Evolutionary conservation across 1,140 invertebrate species (phyloP).

Genomic region (Aphis craccivora): DNA sequence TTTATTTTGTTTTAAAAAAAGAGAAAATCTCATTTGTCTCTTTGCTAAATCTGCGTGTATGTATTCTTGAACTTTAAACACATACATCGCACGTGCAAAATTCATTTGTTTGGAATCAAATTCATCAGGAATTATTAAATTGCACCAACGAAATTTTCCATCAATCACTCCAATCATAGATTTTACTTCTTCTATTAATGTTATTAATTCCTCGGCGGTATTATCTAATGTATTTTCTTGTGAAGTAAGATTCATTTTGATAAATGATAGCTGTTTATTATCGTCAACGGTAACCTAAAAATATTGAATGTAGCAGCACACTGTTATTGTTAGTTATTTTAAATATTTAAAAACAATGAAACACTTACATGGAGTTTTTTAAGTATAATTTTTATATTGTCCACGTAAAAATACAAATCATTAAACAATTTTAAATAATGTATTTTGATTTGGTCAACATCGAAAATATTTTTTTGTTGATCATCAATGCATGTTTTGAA

Average conservation of each 20-base stretch:
- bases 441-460: background rate
- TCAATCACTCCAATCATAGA: background rate
- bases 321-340: background rate
- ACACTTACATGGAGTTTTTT: background rate
- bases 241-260: background rate
- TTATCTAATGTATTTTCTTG: background rate
- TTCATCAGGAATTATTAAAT: background rate
- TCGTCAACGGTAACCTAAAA: slow-evolving; percentile 18
- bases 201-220: background rate
- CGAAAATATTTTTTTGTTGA: background rate
- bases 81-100: background rate
- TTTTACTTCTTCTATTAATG: background rate
- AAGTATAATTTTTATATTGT: background rate
- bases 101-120: background rate
- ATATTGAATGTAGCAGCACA: background rate
- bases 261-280: background rate
- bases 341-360: background rate
- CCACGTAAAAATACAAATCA: background rate
- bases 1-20: background rate
- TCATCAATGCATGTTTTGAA: background rate
- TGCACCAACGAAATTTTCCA: background rate
- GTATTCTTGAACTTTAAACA: slow-evolving; percentile 10
- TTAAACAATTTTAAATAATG: background rate
- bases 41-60: background rate
- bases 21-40: background rate